phyloP scores from a whole-genome alignment of 2,113 vertebrate species.

The Xenopus laevis region DNA sequence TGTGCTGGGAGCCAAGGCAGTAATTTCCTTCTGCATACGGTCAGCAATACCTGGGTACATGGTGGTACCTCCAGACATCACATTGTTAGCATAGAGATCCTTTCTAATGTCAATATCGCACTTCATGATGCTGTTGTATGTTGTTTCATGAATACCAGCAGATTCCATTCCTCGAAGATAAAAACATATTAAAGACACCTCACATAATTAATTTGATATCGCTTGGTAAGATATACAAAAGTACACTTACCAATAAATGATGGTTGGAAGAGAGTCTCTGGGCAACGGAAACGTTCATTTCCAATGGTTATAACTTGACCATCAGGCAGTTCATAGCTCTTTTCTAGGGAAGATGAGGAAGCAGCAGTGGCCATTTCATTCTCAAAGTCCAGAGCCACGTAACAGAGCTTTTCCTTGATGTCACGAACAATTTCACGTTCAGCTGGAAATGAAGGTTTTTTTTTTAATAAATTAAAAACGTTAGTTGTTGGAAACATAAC shows the following conservation, averaged over 20 bases:
- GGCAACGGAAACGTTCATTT: slow-evolving; percentile 98
- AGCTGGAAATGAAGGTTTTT: slow-evolving; percentile 62
- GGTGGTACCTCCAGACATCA: slow-evolving; percentile 98
- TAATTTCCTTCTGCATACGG: slow-evolving; percentile 99
- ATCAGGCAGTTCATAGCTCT: slow-evolving; percentile 97
- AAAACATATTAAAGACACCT: not conserved
- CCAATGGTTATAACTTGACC: slow-evolving; percentile 99
- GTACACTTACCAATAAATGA: slow-evolving; percentile 88
- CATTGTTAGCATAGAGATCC: slow-evolving; percentile 98
- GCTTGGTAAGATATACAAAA: not conserved
- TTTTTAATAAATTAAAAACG: too few species aligned
- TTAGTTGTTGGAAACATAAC: too few species aligned
- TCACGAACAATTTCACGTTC: slow-evolving; percentile 99
- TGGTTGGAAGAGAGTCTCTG: slow-evolving; percentile 98
- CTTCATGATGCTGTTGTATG: slow-evolving; percentile 99
- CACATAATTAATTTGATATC: not conserved
- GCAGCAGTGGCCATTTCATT: slow-evolving; percentile 98
- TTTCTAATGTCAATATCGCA: slow-evolving; percentile 99
- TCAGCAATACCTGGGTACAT: slow-evolving; percentile 99
- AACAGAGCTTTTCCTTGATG: slow-evolving; percentile 99
- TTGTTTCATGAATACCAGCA: slow-evolving; percentile 97
- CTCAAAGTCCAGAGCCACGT: slow-evolving; percentile 98
- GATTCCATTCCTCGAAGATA: slow-evolving; percentile 90
- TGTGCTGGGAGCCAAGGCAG: slow-evolving; percentile 96
- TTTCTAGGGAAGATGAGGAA: slow-evolving; percentile 96